Conservation (phyloP, 1,140 invertebrate species). For the Chymomyza costata region DNA sequence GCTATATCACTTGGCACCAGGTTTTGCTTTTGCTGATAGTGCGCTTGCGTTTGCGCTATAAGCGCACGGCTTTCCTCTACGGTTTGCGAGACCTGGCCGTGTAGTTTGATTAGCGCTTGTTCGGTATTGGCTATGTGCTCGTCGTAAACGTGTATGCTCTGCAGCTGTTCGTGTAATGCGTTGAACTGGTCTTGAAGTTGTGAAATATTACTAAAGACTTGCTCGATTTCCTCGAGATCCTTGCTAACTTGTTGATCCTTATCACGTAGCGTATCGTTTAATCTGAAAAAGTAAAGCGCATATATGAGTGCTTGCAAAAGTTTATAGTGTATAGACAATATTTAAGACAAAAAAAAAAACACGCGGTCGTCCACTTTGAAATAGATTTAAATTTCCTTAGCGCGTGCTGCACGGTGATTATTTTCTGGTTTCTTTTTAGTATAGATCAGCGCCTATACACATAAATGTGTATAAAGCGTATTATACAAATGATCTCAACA, state of each 20-base stretch:
- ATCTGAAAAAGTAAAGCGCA: constrained; percentile 62
- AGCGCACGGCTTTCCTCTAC: constrained; percentile 80
- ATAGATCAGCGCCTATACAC: constrained; percentile 3
- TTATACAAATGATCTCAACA: constrained; percentile 38
- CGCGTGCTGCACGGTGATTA: constrained; percentile 32
- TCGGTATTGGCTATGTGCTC: constrained; percentile 79
- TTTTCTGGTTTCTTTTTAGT: constrained; percentile 11
- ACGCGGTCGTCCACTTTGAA: constrained; percentile 52
- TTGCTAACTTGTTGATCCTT: constrained; percentile 79
- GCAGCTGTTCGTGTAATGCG: constrained; percentile 79
- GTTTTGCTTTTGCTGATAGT: constrained; percentile 82
- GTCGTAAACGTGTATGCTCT: constrained; percentile 84
- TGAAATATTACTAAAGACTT: constrained; percentile 80
- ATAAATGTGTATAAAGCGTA: constrained; percentile 38
- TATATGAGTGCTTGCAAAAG: constrained; percentile 69
- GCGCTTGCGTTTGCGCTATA: constrained; percentile 80
- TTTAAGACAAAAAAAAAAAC: constrained; percentile 36
- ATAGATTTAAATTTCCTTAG: constrained; percentile 27
- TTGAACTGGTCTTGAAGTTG: constrained; percentile 80
- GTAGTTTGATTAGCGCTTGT: constrained; percentile 76
- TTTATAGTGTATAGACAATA: constrained; percentile 60
- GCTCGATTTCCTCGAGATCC: constrained; percentile 79
- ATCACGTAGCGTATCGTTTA: constrained; percentile 77
- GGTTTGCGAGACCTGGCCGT: constrained; percentile 76
- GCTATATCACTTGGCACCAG: constrained; percentile 84